Evolutionary conservation across 1,140 invertebrate species (phyloP), one percentile per base, ranked within the genome.

Genomic region (Zaprionus taronus): DNA sequence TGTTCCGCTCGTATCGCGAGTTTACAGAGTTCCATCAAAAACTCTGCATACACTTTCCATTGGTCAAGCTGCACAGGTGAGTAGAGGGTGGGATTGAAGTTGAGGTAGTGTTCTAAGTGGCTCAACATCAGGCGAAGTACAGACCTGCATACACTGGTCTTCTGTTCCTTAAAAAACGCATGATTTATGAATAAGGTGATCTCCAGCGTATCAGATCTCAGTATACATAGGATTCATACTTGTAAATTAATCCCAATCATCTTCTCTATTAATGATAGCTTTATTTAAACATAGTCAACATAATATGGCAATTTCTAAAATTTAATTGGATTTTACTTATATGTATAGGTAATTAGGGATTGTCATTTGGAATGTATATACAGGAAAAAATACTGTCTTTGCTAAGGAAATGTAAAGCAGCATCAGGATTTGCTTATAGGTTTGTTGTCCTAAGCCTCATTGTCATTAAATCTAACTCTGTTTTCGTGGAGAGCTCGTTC

Each of bases 21-120:
- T 99, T 99, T 93, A 96, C 96, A 17, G 99, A 99, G 93, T 96
- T 99, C 68, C 97, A 99, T 93, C 96, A 98, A 89, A 99, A 99
- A 94, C 94, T 99, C 5, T 97, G 97, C 87, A 94, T 97, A 64
- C 96, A 97, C 90, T 99, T 98, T 95, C 98, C 98, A 1, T 94
- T 98, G 64, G 97, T 97, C 26, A 97, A 97, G 92, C 95, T 97
- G 61, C 95, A 96, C 92, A 97, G 96, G 96, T 97, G 93, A 95
- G 94, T 67, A 11, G 17, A n/a, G 11, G 6, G 31, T 34, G 31
- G 31, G 31, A 11, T 34, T 34, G 9, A 11, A 34, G 31, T 34
- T 11, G 9, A 34, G 9, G 2, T 34, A 34, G 4, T 9, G 9
- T 4, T 34, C 31, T n/a, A n/a, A n/a, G n/a, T n/a, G n/a, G n/a